Conservation (phyloP, 2,113 vertebrate genomes). For the Chinchilla lanigera region DNA sequence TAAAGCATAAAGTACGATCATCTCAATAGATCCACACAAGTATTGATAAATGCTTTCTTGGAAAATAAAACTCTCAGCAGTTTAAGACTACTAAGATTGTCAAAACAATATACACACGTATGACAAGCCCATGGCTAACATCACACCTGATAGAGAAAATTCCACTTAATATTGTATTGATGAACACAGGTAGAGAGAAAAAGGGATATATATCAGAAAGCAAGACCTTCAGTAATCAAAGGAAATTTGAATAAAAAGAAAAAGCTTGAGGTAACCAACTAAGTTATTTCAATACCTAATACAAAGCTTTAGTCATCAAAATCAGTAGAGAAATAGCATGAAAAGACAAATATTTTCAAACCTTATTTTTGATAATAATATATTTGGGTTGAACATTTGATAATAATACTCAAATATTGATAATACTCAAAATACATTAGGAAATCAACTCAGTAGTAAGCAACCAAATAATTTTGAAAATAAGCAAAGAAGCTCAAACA, state of each 20-base stretch:
- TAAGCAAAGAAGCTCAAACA: not conserved
- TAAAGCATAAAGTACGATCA: not conserved
- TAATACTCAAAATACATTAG: not conserved
- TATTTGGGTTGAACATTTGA: not conserved
- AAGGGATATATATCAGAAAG: not conserved
- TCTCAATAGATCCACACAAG: not conserved
- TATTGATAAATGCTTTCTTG: not conserved
- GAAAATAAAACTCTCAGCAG: not conserved
- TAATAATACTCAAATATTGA: too few species aligned
- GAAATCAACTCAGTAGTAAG: not conserved
- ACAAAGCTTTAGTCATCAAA: not conserved
- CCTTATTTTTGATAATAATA: not conserved
- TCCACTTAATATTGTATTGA: not conserved
- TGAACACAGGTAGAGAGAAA: not conserved
- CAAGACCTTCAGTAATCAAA: not conserved
- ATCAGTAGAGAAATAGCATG: not conserved
- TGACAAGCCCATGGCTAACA: not conserved
- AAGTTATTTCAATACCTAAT: not conserved
- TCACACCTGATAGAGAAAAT: not conserved
- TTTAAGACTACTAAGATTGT: not conserved
- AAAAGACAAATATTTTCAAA: not conserved
- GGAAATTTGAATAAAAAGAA: not conserved
- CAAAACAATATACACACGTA: not conserved
- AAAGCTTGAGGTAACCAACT: not conserved
- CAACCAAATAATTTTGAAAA: not conserved